Conservation (phyloP, 2,888 invertebrate genomes). For the Allygus modestus region DNA sequence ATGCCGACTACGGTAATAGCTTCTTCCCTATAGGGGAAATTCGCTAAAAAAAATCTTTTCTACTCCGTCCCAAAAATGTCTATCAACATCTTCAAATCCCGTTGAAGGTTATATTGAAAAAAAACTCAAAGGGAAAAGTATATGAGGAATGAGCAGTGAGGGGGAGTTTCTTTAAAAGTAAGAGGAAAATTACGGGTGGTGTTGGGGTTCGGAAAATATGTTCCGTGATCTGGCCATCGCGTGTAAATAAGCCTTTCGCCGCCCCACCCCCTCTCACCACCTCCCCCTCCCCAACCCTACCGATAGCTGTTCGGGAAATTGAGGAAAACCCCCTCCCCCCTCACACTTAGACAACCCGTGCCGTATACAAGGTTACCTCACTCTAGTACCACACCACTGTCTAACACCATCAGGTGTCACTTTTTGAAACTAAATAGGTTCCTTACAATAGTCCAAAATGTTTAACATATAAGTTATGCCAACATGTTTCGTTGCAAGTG, state of each 20-base stretch:
- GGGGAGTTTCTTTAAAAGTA: constrained; percentile 28
- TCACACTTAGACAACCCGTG: not conserved
- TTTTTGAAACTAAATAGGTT: too few relatives aligned
- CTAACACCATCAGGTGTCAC: too few relatives aligned
- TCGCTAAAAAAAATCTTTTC: too few relatives aligned
- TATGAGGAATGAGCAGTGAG: not conserved
- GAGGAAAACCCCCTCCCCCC: constrained; percentile 33
- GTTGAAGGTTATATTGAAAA: not conserved
- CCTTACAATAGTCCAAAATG: too few relatives aligned
- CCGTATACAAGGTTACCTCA: constrained; percentile 15
- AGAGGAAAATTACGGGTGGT: constrained; percentile 46
- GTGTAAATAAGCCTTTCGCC: constrained; percentile 50
- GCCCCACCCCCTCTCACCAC: not conserved
- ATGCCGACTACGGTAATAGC: too few relatives aligned
- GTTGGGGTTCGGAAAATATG: constrained; percentile 51
- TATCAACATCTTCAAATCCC: not conserved
- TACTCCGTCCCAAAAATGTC: not conserved
- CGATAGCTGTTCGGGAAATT: constrained; percentile 31
- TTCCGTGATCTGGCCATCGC: constrained; percentile 50
- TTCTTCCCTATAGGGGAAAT: too few relatives aligned
- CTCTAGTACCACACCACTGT: not conserved
- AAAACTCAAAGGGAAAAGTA: not conserved
- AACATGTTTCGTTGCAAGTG: too few relatives aligned
- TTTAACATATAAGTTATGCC: too few relatives aligned
- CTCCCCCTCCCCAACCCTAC: constrained; percentile 21